A percentile compares a stretch with the other conserved stretches of the same genome.
Conservation (phyloP, 2,113 vertebrate genomes). For the Ciconia maguari region DNA sequence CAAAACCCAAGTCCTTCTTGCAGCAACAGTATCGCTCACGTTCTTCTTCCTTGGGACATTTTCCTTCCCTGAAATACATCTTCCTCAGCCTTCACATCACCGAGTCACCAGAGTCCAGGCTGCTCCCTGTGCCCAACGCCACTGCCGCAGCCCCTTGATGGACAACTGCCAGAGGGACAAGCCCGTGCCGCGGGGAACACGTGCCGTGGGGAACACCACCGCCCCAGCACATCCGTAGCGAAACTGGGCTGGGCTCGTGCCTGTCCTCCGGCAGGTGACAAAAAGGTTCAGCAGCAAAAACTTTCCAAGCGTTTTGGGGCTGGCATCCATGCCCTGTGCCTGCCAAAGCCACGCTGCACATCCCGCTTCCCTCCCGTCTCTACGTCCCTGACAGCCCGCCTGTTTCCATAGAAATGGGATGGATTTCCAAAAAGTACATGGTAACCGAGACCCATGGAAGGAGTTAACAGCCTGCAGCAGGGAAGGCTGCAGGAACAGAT, state of each 20-base stretch:
- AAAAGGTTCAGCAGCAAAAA: not conserved
- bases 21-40: not conserved
- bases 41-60: not conserved
- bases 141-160: not conserved
- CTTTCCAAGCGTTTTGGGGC: not conserved
- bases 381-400: not conserved
- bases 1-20: not conserved
- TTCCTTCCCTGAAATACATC: not conserved
- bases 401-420: conserved; percentile 39
- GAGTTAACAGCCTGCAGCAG: not conserved
- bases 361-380: not conserved
- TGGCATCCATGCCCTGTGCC: not conserved
- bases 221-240: not conserved
- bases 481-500: not conserved
- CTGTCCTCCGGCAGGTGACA: not conserved
- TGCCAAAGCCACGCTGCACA: not conserved
- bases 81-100: not conserved
- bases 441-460: not conserved
- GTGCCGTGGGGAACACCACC: not conserved
- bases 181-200: fast-evolving
- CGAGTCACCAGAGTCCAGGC: not conserved
- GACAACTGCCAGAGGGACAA: not conserved
- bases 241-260: not conserved
- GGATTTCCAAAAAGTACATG: not conserved
- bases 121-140: not conserved